Percentiles rank a stretch among this genome's conserved stretches.
Evolutionary conservation across 2,113 vertebrate species (phyloP).

Genomic region (Gymnobelideus leadbeateri): DNA sequence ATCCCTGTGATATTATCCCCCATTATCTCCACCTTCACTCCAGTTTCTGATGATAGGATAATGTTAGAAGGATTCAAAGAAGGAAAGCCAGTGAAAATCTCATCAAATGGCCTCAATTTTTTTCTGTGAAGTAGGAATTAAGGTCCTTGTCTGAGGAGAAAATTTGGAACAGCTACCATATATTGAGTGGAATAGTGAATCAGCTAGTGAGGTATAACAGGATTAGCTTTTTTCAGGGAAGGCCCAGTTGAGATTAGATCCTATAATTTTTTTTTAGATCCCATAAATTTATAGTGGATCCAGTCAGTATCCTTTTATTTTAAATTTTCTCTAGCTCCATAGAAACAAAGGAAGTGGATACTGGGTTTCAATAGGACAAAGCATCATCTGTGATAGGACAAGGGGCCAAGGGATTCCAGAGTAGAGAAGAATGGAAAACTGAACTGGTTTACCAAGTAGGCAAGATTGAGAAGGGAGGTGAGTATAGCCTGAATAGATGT

Average conservation of each 20-base stretch:
- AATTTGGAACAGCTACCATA: not conserved
- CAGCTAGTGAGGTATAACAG: not conserved
- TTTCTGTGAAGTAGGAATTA: not conserved
- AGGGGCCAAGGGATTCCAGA: not conserved
- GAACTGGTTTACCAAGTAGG: too few relatives aligned
- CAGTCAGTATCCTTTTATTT: not conserved
- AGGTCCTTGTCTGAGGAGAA: not conserved
- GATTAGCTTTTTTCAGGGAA: not conserved
- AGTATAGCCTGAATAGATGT: too few relatives aligned
- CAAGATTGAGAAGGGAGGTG: too few relatives aligned
- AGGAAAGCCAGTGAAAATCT: not conserved
- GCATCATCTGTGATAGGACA: not conserved
- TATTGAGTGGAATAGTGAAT: not conserved
- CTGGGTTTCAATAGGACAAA: not conserved
- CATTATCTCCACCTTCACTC: not conserved
- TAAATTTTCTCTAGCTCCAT: not conserved
- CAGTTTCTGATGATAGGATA: not conserved
- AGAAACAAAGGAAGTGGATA: not conserved
- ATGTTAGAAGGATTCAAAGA: not conserved
- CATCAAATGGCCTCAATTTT: not conserved
- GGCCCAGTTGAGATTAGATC: not conserved
- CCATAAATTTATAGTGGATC: not conserved
- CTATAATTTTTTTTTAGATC: not conserved
- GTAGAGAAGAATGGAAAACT: not conserved
- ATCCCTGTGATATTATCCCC: not conserved